phyloP scores from a whole-genome alignment of 1,140 invertebrate genomes.

The Bombus pyrosoma region DNA sequence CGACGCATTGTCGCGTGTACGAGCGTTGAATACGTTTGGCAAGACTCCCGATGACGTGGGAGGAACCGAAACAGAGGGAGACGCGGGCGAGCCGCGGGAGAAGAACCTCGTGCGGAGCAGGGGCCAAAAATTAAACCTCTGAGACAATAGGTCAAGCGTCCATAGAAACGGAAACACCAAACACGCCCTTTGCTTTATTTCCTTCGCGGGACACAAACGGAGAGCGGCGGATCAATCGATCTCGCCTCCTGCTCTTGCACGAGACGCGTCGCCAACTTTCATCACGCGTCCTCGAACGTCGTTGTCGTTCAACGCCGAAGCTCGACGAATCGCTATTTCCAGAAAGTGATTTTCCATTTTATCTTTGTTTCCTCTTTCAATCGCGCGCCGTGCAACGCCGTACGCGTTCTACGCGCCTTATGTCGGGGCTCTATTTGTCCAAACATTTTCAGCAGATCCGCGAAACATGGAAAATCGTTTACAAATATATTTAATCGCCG shows the following conservation, averaged over 20 bases:
- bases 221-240: conserved; percentile 23
- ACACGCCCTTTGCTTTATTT: conserved; percentile 78
- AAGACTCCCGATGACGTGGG: conserved; percentile 71
- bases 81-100: conserved; percentile 2
- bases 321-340: neutral
- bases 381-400: neutral
- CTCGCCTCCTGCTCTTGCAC: neutral
- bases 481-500: no score
- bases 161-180: conserved; percentile 79
- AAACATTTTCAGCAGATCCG: no score
- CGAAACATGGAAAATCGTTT: no score
- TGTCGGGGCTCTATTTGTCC: no score
- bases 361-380: neutral
- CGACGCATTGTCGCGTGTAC: conserved; percentile 73
- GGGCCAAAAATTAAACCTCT: conserved; percentile 80
- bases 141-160: conserved; percentile 83
- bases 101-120: conserved; percentile 48
- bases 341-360: neutral
- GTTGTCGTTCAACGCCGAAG: neutral
- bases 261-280: neutral
- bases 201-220: conserved; percentile 22
- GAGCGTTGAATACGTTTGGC: conserved; percentile 69
- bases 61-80: conserved; percentile 47
- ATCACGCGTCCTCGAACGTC: neutral
- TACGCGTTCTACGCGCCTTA: no score